Evolutionary conservation across 2,797 vertebrate species (phyloP).

Genomic region (Notolabrus celidotus): DNA sequence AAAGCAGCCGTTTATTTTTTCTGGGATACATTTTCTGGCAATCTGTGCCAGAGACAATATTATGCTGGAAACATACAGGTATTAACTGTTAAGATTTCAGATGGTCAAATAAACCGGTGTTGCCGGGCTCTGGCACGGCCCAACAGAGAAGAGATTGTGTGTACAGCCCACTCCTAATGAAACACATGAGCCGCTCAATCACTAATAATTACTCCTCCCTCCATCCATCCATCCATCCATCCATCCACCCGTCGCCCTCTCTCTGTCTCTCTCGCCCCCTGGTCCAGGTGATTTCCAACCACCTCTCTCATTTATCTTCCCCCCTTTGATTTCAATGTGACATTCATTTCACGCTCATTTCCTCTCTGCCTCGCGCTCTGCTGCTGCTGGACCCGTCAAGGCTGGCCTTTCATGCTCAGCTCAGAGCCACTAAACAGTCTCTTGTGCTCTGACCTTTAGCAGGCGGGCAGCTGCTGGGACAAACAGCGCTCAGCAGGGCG

Average conservation of each 20-base stretch:
- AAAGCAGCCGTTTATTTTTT: constrained; percentile 78
- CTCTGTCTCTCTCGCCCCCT: constrained; percentile 18
- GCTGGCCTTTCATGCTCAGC: constrained; percentile 68
- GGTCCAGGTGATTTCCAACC: constrained; percentile 63
- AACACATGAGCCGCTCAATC: constrained; percentile 71
- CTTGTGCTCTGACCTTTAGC: constrained; percentile 68
- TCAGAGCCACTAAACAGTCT: constrained; percentile 63
- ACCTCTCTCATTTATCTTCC: constrained; percentile 74
- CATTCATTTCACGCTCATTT: constrained; percentile 75
- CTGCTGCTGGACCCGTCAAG: constrained; percentile 48
- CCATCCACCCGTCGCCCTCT: constrained; percentile 6
- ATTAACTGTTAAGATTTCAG: constrained; percentile 82
- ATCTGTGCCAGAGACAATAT: constrained; percentile 83
- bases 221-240: constrained; percentile 43
- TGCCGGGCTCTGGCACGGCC: constrained; percentile 43
- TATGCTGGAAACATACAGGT: constrained; percentile 84
- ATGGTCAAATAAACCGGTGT: constrained; percentile 80
- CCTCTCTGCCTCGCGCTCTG: constrained; percentile 46
- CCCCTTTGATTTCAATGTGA: constrained; percentile 74
- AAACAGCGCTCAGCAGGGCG: constrained; percentile 66
- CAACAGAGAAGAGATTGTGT: constrained; percentile 78
- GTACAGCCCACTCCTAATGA: constrained; percentile 66
- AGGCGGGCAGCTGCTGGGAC: constrained; percentile 47
- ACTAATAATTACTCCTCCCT: constrained; percentile 77
- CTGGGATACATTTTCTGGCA: constrained; percentile 74